Evolutionary conservation across 1,140 invertebrate species (phyloP), one percentile per base, ranked within the genome.

Genomic region (Tetragonula clypearis): DNA sequence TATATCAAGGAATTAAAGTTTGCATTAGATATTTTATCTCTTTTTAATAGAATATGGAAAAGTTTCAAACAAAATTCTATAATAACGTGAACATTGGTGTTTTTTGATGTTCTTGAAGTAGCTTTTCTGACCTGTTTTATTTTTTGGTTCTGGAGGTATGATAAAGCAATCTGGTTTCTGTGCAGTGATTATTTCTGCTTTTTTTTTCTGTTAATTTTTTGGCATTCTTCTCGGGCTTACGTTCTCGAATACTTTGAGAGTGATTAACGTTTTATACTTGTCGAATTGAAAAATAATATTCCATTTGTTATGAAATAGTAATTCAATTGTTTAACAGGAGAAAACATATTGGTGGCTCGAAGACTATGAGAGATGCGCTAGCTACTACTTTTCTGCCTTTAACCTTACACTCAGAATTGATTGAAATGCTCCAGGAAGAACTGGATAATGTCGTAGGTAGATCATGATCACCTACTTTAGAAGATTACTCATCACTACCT

Each of bases 31-130:
- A 98, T 91, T 93, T 97, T 97, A 88, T 98, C 97, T 66, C 96
- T 95, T 94, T 98, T 98, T 41, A 98, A 94, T 41, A 97, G 95
- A 86, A 97, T 96, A 87, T 97, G 96, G 23, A 98, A 96, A 12
- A 99, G 94, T 94, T 97, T 96, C 56, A 99, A 95, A 73, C 98
- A 98, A 94, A 99, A 99, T 94, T 99, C 98, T 0, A 98, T 96
- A 15, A 99, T 94, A 2, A 99, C 95, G 93, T 99, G 98, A 1
- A 96, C 96, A 93, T 99, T 99, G 1, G 98, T 97, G 91, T 97
- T 97, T 12, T 96, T 95, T 11, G 96, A 96, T 2, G 94, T 96
- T 92, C 96, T 97, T 0, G 97, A 96, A 35, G 94, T 92, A 84
- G 94, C 95, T 84, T 95, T 60, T 96, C 95, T n/a, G n/a, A 53